These are phyloP conservation scores for Montipora capricornis DNA, from an alignment of 64 coral and sea anemone species.

Conservation along the genomic window DNA sequence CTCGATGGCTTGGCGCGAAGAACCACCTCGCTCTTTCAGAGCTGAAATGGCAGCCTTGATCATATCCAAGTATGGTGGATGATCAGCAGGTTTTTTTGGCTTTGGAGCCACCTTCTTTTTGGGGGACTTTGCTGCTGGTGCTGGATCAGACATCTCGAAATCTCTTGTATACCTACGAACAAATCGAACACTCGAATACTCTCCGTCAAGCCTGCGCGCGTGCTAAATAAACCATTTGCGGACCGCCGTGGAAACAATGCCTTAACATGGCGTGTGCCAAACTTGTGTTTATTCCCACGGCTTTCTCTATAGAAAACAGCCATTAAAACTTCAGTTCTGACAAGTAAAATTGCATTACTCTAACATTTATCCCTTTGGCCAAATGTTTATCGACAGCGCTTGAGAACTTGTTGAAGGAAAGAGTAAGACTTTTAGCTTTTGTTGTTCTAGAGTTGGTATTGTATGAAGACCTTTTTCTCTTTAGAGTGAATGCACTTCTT, in stretches of 20 bases:
- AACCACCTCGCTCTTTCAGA: conserved; percentile 33
- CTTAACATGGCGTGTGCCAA: not conserved
- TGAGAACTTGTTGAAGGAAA: not conserved
- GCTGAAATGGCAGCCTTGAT: conserved; percentile 23
- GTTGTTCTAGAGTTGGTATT: not conserved
- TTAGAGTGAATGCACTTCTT: not conserved
- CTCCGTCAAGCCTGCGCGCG: not conserved
- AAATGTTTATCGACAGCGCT: not conserved
- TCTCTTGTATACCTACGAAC: not conserved
- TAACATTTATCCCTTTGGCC: not conserved
- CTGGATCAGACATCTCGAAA: conserved; percentile 17
- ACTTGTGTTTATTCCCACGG: not conserved
- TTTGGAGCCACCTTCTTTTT: not conserved
- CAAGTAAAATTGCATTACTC: not conserved
- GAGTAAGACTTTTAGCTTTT: not conserved
- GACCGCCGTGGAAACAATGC: not conserved
- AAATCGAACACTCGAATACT: not conserved
- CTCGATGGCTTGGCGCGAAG: conserved; percentile 47
- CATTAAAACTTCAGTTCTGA: not conserved
- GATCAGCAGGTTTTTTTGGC: conserved; percentile 6
- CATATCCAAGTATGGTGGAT: conserved; percentile 28
- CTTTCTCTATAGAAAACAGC: not conserved
- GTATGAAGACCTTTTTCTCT: not conserved
- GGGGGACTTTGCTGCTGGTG: not conserved
- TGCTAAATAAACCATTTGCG: not conserved